These are phyloP conservation scores for Porphyrio hochstetteri DNA, from an alignment of 2,113 vertebrate species.

Conservation along the genomic window DNA sequence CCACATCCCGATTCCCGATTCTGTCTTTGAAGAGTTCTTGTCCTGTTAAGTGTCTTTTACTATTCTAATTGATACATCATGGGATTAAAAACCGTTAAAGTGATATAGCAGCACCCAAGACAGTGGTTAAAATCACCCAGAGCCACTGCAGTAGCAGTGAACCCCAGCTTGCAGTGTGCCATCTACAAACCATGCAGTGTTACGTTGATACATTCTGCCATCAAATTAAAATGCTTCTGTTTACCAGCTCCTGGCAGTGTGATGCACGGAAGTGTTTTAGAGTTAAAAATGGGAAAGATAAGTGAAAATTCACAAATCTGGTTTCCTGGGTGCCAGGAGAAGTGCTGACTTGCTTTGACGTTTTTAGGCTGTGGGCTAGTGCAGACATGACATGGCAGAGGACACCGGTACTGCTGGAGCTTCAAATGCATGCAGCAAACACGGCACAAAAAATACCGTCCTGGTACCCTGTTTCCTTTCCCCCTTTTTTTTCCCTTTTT, in stretches of 20 bases:
- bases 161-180: accelerated
- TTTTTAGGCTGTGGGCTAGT: neutral
- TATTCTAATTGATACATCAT: neutral
- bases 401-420: neutral
- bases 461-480: neutral
- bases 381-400: neutral
- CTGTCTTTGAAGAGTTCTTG: neutral
- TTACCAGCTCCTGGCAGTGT: neutral
- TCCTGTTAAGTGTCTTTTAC: neutral
- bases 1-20: neutral
- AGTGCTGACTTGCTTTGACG: neutral
- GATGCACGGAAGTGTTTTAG: neutral
- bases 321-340: neutral
- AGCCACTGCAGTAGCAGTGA: neutral
- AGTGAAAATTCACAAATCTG: neutral
- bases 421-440: neutral
- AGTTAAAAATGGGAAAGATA: neutral
- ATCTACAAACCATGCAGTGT: neutral
- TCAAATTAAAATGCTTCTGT: neutral
- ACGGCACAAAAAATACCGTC: accelerated
- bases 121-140: neutral
- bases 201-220: neutral
- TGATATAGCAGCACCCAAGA: neutral
- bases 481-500: neutral
- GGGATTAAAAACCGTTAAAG: neutral